These are phyloP conservation scores for Labroides dimidiatus DNA, from an alignment of 2,797 vertebrate genomes.

Conservation along the genomic window DNA sequence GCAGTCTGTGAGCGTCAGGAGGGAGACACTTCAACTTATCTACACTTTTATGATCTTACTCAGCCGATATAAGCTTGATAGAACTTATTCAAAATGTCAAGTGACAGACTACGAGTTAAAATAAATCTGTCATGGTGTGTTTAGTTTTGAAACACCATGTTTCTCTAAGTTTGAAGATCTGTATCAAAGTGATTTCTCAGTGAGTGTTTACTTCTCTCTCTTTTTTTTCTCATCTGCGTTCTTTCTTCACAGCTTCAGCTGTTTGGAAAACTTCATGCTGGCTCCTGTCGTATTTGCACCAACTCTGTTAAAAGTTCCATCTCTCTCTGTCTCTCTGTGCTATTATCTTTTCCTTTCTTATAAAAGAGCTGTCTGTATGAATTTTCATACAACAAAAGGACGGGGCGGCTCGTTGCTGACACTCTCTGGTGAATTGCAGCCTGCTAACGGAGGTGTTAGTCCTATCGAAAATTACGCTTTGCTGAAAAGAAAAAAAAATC, in stretches of 20 bases:
- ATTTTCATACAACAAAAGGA: conserved; percentile 27
- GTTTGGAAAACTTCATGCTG: not conserved
- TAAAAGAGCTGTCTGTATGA: not conserved
- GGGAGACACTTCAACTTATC: not conserved
- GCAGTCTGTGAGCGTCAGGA: not conserved
- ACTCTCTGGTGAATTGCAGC: conserved; percentile 74
- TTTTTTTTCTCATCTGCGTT: not conserved
- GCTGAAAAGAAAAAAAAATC: not conserved
- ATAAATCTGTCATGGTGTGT: not conserved
- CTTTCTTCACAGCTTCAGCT: not conserved
- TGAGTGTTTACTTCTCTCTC: not conserved
- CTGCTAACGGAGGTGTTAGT: conserved; percentile 5
- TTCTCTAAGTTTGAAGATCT: not conserved
- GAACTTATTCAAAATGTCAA: too few relatives aligned
- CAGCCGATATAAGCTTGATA: too few relatives aligned
- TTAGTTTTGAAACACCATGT: not conserved
- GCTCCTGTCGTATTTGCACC: too few relatives aligned
- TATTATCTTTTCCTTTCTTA: not conserved
- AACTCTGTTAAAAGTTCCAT: too few relatives aligned
- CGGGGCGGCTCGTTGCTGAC: conserved; percentile 80
- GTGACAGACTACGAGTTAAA: too few relatives aligned
- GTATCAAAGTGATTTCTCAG: too few relatives aligned
- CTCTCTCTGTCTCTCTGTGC: too few relatives aligned
- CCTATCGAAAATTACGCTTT: not conserved
- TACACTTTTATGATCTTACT: too few relatives aligned